Percentiles rank a stretch among this genome's conserved stretches.
These are phyloP conservation scores for Catamblyrhynchus diadema DNA, from an alignment of 2,797 vertebrate species.

Conservation along the genomic window DNA sequence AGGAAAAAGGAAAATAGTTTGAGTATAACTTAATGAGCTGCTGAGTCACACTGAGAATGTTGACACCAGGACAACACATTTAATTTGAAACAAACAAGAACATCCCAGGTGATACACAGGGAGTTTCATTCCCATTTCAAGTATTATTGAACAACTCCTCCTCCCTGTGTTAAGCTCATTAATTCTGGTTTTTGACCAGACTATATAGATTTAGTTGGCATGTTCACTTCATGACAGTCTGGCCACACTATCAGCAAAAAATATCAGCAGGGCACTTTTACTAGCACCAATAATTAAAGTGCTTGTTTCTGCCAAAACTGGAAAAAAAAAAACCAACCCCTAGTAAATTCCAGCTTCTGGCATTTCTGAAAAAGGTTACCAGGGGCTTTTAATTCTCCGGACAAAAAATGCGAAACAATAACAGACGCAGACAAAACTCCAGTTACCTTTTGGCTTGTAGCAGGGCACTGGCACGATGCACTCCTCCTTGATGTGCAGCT, in stretches of 20 bases:
- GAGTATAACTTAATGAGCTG: not conserved
- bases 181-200: not conserved
- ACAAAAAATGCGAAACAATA: conserved; percentile 28
- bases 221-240: not conserved
- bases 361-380: conserved; percentile 39
- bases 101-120: not conserved
- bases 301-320: conserved; percentile 20
- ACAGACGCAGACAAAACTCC: conserved; percentile 17
- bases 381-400: conserved; percentile 39
- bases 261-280: conserved; percentile 25
- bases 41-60: not conserved
- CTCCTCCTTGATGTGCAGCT: conserved; percentile 92
- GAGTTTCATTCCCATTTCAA: not conserved
- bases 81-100: not conserved
- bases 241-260: conserved; percentile 29
- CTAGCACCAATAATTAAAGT: conserved; percentile 39
- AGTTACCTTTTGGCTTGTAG: conserved; percentile 87
- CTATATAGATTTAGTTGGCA: not conserved
- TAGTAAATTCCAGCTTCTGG: conserved; percentile 57
- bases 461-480: conserved; percentile 87
- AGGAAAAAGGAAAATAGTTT: not conserved
- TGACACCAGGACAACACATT: not conserved
- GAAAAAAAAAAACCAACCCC: not conserved
- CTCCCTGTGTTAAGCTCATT: not conserved
- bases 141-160: not conserved